These are phyloP conservation scores for Bellardia pandia DNA, from an alignment of 2,888 invertebrate species.

Conservation along the genomic window DNA sequence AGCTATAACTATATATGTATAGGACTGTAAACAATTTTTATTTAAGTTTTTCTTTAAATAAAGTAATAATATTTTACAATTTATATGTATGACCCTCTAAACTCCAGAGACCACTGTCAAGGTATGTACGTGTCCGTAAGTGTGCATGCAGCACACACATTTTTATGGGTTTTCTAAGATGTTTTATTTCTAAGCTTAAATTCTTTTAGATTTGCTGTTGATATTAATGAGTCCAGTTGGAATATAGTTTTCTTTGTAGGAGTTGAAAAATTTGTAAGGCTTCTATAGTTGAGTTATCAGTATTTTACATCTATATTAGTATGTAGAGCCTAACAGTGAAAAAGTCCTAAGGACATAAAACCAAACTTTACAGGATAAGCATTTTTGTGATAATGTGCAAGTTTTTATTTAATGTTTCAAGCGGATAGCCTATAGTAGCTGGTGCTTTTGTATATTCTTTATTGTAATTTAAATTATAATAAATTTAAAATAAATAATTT, in stretches of 20 bases:
- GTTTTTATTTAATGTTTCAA: too few relatives aligned
- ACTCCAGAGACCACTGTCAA: not conserved
- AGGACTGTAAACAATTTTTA: constrained; percentile 59
- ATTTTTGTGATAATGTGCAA: too few relatives aligned
- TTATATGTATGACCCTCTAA: constrained; percentile 44
- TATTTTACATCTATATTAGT: too few relatives aligned
- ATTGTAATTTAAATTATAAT: too few relatives aligned
- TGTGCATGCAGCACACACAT: not conserved
- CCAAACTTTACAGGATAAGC: too few relatives aligned
- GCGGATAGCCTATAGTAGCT: too few relatives aligned
- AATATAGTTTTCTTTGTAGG: not conserved
- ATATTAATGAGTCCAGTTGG: constrained; percentile 8
- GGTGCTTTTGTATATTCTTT: too few relatives aligned
- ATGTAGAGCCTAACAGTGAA: too few relatives aligned
- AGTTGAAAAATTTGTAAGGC: too few relatives aligned
- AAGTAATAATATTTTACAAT: constrained; percentile 63
- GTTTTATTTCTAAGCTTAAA: constrained; percentile 27
- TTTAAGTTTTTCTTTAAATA: constrained; percentile 56
- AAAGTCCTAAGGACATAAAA: too few relatives aligned
- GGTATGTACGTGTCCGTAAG: not conserved
- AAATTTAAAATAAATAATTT: too few relatives aligned
- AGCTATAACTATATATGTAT: constrained; percentile 56
- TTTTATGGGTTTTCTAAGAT: constrained; percentile 23
- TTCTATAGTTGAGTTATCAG: too few relatives aligned
- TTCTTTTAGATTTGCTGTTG: not conserved